These are phyloP conservation scores for Brenthis hecate DNA, from an alignment of 2,888 invertebrate genomes.

Conservation along the genomic window DNA sequence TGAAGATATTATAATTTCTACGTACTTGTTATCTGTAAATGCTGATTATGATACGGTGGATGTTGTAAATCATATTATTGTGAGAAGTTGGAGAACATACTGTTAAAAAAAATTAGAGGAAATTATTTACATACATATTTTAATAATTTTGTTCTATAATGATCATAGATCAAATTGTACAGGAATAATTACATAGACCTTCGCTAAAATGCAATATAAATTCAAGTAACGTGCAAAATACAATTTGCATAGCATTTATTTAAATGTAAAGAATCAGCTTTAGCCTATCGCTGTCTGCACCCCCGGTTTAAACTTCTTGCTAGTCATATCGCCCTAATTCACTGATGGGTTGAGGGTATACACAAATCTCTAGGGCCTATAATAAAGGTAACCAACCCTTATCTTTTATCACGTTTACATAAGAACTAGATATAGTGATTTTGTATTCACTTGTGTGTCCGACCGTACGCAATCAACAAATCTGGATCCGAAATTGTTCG, in stretches of 20 bases:
- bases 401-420: constrained; percentile 13
- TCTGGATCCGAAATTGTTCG: constrained; percentile 29
- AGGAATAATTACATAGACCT: neutral
- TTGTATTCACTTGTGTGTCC: constrained; percentile 16
- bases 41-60: too few relatives aligned
- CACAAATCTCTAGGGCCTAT: constrained; percentile 26
- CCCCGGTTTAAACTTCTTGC: neutral
- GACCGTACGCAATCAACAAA: constrained; percentile 20
- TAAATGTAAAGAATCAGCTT: constrained; percentile 8
- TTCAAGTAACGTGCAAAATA: constrained; percentile 3
- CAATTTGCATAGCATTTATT: constrained; percentile 17
- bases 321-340: constrained; percentile 21
- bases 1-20: too few relatives aligned
- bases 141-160: too few relatives aligned
- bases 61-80: too few relatives aligned
- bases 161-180: neutral
- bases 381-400: constrained; percentile 14
- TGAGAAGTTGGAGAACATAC: too few relatives aligned
- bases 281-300: constrained; percentile 6
- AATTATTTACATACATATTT: too few relatives aligned
- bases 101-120: too few relatives aligned
- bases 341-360: constrained; percentile 23
- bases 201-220: neutral
- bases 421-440: constrained; percentile 8
- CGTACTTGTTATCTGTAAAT: too few relatives aligned